Percentiles rank a stretch among this genome's conserved stretches.
Conservation (phyloP, 2,113 vertebrate genomes). For the Pollimyrus isidori region DNA sequence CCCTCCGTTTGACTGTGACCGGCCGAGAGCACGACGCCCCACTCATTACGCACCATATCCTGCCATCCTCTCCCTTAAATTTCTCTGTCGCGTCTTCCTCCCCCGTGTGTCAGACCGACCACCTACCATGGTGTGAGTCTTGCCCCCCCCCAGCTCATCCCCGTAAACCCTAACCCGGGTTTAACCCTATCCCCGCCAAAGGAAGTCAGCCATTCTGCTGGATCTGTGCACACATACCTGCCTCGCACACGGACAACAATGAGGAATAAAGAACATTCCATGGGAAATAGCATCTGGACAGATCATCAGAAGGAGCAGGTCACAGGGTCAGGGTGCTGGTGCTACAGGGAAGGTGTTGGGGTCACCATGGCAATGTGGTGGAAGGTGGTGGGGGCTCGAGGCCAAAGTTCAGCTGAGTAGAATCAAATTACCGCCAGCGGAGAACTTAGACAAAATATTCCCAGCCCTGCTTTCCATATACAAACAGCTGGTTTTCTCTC, state of each 20-base stretch:
- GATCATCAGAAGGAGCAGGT: not conserved
- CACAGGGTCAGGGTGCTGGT: not conserved
- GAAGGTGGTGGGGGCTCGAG: not conserved
- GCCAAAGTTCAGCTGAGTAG: not conserved
- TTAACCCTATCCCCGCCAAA: not conserved
- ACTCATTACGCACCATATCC: not conserved
- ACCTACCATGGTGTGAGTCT: not conserved
- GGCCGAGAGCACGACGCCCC: not conserved
- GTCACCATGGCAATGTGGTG: not conserved
- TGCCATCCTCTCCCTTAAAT: not conserved
- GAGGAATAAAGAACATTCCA: not conserved
- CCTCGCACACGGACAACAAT: not conserved
- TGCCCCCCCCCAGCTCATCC: not conserved
- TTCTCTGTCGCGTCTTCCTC: not conserved
- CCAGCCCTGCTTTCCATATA: not conserved
- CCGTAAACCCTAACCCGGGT: not conserved
- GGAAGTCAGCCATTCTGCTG: not conserved
- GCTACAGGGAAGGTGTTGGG: not conserved
- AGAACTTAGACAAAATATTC: not conserved
- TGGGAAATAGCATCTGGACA: not conserved
- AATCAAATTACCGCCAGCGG: not conserved
- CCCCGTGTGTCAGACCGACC: not conserved
- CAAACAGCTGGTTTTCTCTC: not conserved
- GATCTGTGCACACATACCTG: not conserved
- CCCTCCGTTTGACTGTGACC: not conserved